Evolutionary conservation across 1,140 invertebrate genomes (phyloP).

Genomic region (Centruroides sculpturatus): DNA sequence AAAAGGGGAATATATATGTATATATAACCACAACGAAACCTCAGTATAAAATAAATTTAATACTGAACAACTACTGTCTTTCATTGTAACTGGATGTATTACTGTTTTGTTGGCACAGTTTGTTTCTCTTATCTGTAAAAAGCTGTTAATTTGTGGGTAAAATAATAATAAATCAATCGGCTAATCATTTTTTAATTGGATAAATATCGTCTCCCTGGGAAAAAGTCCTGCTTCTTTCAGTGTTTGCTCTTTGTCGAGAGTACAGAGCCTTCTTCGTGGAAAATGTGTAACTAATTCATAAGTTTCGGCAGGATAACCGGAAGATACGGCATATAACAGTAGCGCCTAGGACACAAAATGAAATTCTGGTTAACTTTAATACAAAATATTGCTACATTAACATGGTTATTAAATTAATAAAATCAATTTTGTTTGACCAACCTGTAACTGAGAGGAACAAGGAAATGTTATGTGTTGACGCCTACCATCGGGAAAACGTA

Average conservation of each 20-base stretch:
- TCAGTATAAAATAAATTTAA: too few relatives aligned
- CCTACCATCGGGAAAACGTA: conserved; percentile 33
- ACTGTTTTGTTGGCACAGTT: too few relatives aligned
- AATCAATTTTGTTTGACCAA: conserved; percentile 15
- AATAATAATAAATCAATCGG: too few relatives aligned
- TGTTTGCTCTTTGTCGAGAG: conserved; percentile 26
- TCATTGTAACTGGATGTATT: too few relatives aligned
- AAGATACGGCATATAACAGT: conserved; percentile 25
- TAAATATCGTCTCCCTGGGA: conserved; percentile 26
- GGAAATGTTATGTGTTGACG: conserved; percentile 29
- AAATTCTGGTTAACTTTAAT: background rate
- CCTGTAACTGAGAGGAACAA: conserved; percentile 30
- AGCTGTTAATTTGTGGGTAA: too few relatives aligned
- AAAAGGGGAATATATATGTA: too few relatives aligned
- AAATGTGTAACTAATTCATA: conserved; percentile 37
- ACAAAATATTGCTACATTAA: background rate
- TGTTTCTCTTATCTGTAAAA: too few relatives aligned
- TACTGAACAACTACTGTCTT: too few relatives aligned
- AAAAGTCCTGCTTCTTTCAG: conserved; percentile 31
- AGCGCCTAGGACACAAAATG: conserved; percentile 27
- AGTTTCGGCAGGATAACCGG: conserved; percentile 29
- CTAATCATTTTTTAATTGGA: background rate
- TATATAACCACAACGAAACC: too few relatives aligned
- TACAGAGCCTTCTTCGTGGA: conserved; percentile 29
- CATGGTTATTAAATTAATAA: background rate